Conservation (phyloP, 2,888 invertebrate genomes). For the Drosophila fungiperda region DNA sequence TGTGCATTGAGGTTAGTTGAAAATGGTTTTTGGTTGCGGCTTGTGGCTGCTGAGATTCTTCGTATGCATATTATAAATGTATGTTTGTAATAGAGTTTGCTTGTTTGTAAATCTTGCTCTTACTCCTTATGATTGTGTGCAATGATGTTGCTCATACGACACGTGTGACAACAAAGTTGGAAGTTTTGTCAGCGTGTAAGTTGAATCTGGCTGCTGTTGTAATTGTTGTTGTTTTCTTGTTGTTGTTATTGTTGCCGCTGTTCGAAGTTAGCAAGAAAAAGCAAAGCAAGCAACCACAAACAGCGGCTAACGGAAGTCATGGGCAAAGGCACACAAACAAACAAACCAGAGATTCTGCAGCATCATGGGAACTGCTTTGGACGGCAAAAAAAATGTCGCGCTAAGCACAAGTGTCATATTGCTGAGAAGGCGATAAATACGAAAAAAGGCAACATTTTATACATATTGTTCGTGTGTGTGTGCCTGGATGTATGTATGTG, state of each 20-base stretch:
- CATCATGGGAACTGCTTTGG: conserved; percentile 78
- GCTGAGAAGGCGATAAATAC: conserved; percentile 70
- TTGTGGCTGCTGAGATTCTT: conserved; percentile 38
- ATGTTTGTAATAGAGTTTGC: conserved; percentile 10
- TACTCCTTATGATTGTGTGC: conserved; percentile 39
- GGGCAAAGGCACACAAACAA: conserved; percentile 76
- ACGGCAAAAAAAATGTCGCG: conserved; percentile 61
- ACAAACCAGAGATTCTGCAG: conserved; percentile 70
- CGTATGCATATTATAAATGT: conserved; percentile 13
- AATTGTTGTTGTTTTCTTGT: conserved; percentile 24
- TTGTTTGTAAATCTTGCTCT: conserved; percentile 52
- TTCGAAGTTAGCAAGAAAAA: conserved; percentile 49
- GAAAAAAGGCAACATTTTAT: conserved; percentile 73
- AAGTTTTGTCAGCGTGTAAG: conserved; percentile 59
- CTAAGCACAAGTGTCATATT: conserved; percentile 77
- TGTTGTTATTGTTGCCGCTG: conserved; percentile 12
- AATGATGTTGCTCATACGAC: conserved; percentile 73
- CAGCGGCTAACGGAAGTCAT: conserved; percentile 78
- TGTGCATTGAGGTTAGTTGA: conserved; percentile 79
- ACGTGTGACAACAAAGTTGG: conserved; percentile 73
- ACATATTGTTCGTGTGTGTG: conserved; percentile 50
- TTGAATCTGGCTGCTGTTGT: conserved; percentile 33
- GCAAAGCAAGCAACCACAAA: conserved; percentile 50
- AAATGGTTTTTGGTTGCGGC: conserved; percentile 67
- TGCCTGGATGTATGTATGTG: conserved; percentile 24